Percentiles rank a stretch among this genome's conserved stretches.
Evolutionary conservation across 2,113 vertebrate genomes (phyloP).

Genomic region (Physeter macrocephalus): DNA sequence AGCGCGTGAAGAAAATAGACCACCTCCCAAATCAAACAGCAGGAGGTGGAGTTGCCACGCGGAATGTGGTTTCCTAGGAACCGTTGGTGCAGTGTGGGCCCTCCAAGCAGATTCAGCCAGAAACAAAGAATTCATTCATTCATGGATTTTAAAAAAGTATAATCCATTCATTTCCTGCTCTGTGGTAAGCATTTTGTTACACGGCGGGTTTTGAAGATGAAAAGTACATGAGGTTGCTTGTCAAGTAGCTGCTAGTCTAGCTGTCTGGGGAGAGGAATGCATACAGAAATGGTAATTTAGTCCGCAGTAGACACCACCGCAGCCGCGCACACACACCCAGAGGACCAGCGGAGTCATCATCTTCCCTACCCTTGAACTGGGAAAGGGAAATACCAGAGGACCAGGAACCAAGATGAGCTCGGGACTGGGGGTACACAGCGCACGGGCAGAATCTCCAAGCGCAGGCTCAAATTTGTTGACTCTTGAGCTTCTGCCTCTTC

Average conservation of each 20-base stretch:
- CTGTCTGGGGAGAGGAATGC: not conserved
- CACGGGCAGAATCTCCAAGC: not conserved
- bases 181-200: not conserved
- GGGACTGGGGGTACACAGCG: not conserved
- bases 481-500: not conserved
- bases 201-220: not conserved
- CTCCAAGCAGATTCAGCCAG: not conserved
- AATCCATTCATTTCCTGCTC: not conserved
- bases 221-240: not conserved
- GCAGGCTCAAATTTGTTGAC: not conserved
- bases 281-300: not conserved
- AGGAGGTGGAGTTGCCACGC: not conserved
- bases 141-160: not conserved
- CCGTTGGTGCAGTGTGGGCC: rapidly evolving
- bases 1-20: not conserved
- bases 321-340: not conserved
- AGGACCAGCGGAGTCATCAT: not conserved
- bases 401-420: not conserved
- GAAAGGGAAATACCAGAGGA: not conserved
- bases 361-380: not conserved
- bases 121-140: not conserved
- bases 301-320: not conserved
- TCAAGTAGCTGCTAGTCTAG: not conserved
- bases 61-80: not conserved
- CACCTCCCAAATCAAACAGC: not conserved